Percentiles rank a stretch among this genome's conserved stretches.
Conservation (phyloP, 2,888 invertebrate genomes). For the Amiota minor region DNA sequence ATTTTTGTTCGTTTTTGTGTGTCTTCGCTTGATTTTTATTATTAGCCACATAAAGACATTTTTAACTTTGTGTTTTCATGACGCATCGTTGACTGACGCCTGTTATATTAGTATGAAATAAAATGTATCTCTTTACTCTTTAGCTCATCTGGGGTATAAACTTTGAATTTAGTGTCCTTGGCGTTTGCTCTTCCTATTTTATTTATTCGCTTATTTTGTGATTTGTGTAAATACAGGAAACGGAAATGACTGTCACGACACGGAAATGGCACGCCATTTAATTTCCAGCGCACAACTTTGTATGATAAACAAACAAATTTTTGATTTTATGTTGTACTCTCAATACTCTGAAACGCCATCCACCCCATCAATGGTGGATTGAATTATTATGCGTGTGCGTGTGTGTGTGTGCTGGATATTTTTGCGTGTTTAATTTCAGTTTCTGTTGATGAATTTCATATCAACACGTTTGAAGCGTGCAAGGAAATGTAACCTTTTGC, state of each 20-base stretch:
- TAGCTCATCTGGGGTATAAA: no score
- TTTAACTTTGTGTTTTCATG: slow-evolving; percentile 52
- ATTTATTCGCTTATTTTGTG: slow-evolving; percentile 61
- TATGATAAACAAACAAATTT: slow-evolving; percentile 24
- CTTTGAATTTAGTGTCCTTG: no score
- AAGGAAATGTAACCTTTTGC: neutral
- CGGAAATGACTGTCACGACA: slow-evolving; percentile 68
- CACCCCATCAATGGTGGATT: neutral
- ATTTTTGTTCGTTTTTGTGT: slow-evolving; percentile 10
- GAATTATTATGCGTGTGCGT: neutral
- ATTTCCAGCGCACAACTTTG: slow-evolving; percentile 50
- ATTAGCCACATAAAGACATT: slow-evolving; percentile 63
- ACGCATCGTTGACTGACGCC: neutral
- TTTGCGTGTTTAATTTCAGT: slow-evolving; percentile 4
- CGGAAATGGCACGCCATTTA: slow-evolving; percentile 68
- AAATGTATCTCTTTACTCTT: slow-evolving; percentile 29
- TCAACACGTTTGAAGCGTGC: slow-evolving; percentile 1
- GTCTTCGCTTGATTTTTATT: slow-evolving; percentile 42
- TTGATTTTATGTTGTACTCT: slow-evolving; percentile 10
- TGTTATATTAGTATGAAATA: slow-evolving; percentile 52
- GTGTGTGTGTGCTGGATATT: slow-evolving; percentile 4
- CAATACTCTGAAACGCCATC: neutral
- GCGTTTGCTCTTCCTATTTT: slow-evolving; percentile 8
- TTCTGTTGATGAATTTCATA: slow-evolving; percentile 14
- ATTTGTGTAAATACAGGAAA: slow-evolving; percentile 67